Percentiles rank a stretch among this genome's conserved stretches.
Conservation (phyloP, 2,888 invertebrate genomes). For the Amphipyra berbera region DNA sequence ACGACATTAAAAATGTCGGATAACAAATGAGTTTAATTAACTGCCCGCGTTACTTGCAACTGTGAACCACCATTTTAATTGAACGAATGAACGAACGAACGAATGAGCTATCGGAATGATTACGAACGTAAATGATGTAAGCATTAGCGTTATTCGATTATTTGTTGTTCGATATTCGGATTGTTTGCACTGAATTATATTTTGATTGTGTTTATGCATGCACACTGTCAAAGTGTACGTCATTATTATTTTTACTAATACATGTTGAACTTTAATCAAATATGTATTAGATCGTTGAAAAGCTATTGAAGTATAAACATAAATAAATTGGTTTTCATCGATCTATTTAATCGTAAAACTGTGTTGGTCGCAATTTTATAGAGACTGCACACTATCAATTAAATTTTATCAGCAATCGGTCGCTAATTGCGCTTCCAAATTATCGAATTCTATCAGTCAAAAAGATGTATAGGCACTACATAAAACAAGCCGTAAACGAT, state of each 20-base stretch:
- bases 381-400: background rate
- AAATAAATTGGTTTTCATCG: background rate
- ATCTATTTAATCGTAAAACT: background rate
- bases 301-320: too few species aligned
- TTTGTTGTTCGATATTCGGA: conserved; percentile 21
- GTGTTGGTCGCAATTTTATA: background rate
- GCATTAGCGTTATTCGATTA: conserved; percentile 33
- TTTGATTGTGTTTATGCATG: conserved; percentile 9
- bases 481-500: too few species aligned
- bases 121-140: conserved; percentile 34
- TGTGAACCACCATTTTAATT: conserved; percentile 51
- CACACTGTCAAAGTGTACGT: background rate
- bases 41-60: conserved; percentile 35
- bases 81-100: conserved; percentile 41
- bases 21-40: conserved; percentile 59
- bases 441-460: too few species aligned
- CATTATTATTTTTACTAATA: background rate
- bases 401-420: too few species aligned
- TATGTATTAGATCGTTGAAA: background rate
- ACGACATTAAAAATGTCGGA: conserved; percentile 47
- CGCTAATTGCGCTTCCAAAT: too few species aligned
- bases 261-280: background rate
- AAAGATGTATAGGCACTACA: too few species aligned
- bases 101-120: conserved; percentile 41
- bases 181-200: conserved; percentile 16